Percentiles rank a stretch among this genome's conserved stretches.
Evolutionary conservation across 2,797 vertebrate species (phyloP).

Genomic region (Cyclopterus lumpus): DNA sequence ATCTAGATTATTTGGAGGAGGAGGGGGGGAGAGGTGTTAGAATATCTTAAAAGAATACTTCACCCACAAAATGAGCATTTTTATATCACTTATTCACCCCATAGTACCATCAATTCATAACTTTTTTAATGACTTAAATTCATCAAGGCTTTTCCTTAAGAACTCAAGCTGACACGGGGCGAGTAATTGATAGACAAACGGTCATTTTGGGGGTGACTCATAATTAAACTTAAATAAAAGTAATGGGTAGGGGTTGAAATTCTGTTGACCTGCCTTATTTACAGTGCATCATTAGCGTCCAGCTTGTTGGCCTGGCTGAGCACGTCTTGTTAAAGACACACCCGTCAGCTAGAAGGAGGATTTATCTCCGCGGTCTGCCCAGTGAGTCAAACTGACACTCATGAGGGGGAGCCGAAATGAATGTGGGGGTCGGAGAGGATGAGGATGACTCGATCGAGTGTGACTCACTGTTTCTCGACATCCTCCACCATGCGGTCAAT

Average conservation of each 20-base stretch:
- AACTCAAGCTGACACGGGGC: neutral
- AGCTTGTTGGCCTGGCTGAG: neutral
- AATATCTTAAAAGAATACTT: neutral
- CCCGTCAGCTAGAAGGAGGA: neutral
- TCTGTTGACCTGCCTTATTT: neutral
- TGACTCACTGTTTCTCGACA: constrained; percentile 96
- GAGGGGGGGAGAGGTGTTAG: neutral
- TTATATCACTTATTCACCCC: neutral
- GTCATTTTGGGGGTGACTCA: neutral
- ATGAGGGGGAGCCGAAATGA: neutral
- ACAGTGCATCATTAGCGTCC: neutral
- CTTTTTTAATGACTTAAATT: neutral
- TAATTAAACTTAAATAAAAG: neutral
- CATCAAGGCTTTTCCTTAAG: neutral
- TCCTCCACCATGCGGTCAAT: constrained; percentile 95
- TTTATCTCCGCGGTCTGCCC: neutral
- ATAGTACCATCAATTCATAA: neutral
- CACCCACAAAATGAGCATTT: neutral
- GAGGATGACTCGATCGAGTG: constrained; percentile 4
- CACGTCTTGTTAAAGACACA: neutral
- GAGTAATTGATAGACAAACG: neutral
- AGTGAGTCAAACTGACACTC: neutral
- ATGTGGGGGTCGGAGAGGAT: neutral
- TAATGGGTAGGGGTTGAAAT: neutral
- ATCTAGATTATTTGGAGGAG: no score